phyloP scores from a whole-genome alignment of 2,797 vertebrate genomes.

The Enteromius argenteus region DNA sequence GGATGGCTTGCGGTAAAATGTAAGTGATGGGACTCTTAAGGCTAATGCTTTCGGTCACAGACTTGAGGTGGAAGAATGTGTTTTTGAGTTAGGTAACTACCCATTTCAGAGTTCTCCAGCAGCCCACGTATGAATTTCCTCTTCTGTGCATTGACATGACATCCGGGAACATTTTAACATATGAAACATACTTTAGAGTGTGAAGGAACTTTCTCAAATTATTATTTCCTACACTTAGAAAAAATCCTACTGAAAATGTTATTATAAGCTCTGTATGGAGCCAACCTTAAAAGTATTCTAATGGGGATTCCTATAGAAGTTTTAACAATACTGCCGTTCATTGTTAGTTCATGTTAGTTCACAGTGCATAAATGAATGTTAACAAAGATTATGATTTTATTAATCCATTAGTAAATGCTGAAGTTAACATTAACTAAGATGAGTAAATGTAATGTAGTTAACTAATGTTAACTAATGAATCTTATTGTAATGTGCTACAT shows the following conservation, averaged over 20 bases:
- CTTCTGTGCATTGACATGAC: not conserved
- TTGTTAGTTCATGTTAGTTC: too few relatives aligned
- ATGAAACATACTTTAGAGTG: not conserved
- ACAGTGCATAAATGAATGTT: too few relatives aligned
- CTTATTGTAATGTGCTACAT: too few relatives aligned
- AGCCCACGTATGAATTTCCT: not conserved
- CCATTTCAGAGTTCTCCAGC: not conserved
- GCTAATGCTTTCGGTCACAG: constrained; percentile 24
- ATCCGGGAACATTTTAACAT: not conserved
- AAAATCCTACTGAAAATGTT: not conserved
- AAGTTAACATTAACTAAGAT: too few relatives aligned
- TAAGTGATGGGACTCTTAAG: constrained; percentile 36
- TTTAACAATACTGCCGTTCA: too few relatives aligned
- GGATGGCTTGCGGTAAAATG: constrained; percentile 2
- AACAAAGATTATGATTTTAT: too few relatives aligned
- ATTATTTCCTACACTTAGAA: not conserved
- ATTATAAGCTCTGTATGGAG: not conserved
- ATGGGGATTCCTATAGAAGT: not conserved
- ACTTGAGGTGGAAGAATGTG: constrained; percentile 4
- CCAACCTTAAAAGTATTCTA: not conserved
- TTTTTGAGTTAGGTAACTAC: constrained; percentile 2
- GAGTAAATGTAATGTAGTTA: too few relatives aligned
- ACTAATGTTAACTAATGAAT: too few relatives aligned
- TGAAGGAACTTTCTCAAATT: not conserved
- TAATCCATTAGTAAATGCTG: too few relatives aligned